Base-by-base conservation (phyloP, 2,888 invertebrate species). In the Adineta ricciae region DNA sequence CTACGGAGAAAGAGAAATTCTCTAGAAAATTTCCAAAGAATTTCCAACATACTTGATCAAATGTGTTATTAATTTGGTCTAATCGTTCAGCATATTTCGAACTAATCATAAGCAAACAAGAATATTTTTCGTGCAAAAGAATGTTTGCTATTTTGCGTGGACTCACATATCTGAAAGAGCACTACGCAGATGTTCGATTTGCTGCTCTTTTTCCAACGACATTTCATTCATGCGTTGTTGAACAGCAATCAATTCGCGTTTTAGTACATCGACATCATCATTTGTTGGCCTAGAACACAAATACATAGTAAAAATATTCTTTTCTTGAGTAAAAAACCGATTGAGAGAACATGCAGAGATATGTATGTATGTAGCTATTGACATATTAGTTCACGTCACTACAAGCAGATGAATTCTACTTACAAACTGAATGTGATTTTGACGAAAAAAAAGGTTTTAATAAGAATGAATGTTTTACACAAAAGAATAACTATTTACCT, bases 201-300 rank as follows among this genome's bases (percentile, higher is more conserved):
- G 90, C 50, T 88, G 88, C 87, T 92, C 91, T 87, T 90, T 89
- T 85, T 91, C 91, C 84, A 89, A 88, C 0, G 91, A 89, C 87
- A 91, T 88, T 78, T 91, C 89, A 88, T 92, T 91, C 92, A 92
- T 92, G 86, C 91, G 87, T 50, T 90, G 91, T 87, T 92, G 92
- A 24, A 92, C 91, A 86, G 91, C 90, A 4, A 92, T 90, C 56
- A 92, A 88, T 88, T 92, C 92, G 87, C 92, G 91, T 83, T 91
- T 89, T 83, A 92, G 88, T 21, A 92, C 92, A 72, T 89, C 88
- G 8, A 92, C 92, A 88, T 92, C 92, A 88, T 92, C 92, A 86
- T 90, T 90, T 64, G 89, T 90, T 19, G 91, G 91, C 86, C 91
- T 91, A 46, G 46, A 46, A 87, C n/a, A n/a, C n/a, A n/a, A n/a